These are phyloP conservation scores for Rhineura floridana DNA, from an alignment of 2,113 vertebrate species.

Conservation along the genomic window DNA sequence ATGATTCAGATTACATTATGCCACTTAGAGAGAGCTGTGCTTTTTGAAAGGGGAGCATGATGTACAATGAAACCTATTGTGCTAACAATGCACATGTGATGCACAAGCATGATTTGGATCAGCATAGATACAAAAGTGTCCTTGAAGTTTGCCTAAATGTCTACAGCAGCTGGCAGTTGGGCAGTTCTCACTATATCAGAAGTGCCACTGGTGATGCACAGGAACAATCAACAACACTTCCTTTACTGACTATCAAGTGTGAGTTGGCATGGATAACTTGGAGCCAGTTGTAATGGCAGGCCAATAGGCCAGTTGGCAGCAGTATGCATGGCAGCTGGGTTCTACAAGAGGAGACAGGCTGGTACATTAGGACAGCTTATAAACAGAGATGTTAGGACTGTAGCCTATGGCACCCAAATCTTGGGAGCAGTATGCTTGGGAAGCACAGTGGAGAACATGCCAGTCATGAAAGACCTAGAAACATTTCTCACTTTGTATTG, in stretches of 20 bases:
- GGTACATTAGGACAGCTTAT: neutral
- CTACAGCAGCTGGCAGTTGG: neutral
- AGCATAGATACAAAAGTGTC: neutral
- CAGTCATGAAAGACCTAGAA: neutral
- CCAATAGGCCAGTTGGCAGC: accelerated
- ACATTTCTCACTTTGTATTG: neutral
- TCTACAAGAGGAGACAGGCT: neutral
- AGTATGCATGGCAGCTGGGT: neutral
- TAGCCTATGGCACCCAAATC: neutral
- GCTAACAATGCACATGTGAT: neutral
- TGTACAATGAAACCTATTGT: neutral
- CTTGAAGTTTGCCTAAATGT: neutral
- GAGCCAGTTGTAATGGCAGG: neutral
- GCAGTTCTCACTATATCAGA: neutral
- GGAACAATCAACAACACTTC: neutral
- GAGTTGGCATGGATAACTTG: neutral
- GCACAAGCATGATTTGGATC: neutral
- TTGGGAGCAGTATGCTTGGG: neutral
- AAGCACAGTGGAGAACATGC: neutral
- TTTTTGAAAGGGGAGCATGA: neutral
- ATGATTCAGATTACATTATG: neutral
- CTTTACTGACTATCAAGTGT: slow-evolving; percentile 5
- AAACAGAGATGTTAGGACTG: neutral
- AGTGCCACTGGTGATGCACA: neutral
- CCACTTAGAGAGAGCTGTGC: neutral